A percentile compares a stretch with the other conserved stretches of the same genome.
Conservation (phyloP, 2,888 invertebrate species). For the Spialia ferax region DNA sequence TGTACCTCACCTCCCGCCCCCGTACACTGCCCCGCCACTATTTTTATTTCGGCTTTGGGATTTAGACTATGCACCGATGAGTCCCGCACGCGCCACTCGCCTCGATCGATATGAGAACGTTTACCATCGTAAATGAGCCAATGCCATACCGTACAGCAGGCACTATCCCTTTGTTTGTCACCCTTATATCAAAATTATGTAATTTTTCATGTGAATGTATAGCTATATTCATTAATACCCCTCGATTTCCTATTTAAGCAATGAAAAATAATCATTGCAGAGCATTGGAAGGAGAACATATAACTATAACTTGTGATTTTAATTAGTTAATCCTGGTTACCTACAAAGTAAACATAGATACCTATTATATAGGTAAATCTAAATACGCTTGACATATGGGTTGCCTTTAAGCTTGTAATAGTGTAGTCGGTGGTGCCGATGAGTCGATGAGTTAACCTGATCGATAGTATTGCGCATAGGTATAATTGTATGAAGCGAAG, state of each 20-base stretch:
- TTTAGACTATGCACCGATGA: slow-evolving; percentile 74
- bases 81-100: slow-evolving; percentile 62
- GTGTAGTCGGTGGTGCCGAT: slow-evolving; percentile 7
- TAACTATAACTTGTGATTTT: too few relatives aligned
- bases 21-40: slow-evolving; percentile 54
- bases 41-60: slow-evolving; percentile 76
- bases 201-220: slow-evolving; percentile 23
- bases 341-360: too few relatives aligned
- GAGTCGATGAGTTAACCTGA: slow-evolving; percentile 47
- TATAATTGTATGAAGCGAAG: slow-evolving; percentile 72
- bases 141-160: slow-evolving; percentile 23
- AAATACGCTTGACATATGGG: not conserved
- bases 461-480: slow-evolving; percentile 63
- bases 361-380: not conserved
- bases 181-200: slow-evolving; percentile 28
- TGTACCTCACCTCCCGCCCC: slow-evolving; percentile 60
- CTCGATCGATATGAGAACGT: slow-evolving; percentile 59
- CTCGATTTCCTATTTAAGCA: slow-evolving; percentile 12
- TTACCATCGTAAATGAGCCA: slow-evolving; percentile 30
- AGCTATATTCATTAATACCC: slow-evolving; percentile 10
- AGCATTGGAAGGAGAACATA: too few relatives aligned
- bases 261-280: too few relatives aligned
- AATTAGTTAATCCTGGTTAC: too few relatives aligned
- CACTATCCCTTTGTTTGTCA: slow-evolving; percentile 37
- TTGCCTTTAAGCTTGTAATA: slow-evolving; percentile 8